Conservation (phyloP, 2,113 vertebrate genomes). For the Donacobius atricapilla region DNA sequence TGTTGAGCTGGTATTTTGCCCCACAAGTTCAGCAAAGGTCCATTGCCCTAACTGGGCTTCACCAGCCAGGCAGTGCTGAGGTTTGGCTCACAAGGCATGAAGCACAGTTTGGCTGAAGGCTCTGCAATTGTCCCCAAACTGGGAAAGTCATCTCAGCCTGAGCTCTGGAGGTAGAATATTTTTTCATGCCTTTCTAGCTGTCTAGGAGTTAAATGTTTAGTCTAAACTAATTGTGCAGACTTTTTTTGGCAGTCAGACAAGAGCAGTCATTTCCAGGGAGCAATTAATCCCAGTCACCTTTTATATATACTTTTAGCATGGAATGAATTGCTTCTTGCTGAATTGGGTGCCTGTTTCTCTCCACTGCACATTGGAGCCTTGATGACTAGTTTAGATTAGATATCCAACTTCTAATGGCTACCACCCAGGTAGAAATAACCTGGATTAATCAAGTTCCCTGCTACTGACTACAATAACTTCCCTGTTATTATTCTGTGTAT, state of each 20-base stretch:
- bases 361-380: not conserved
- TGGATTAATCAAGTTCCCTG: not conserved
- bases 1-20: fast-evolving
- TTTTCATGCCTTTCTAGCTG: not conserved
- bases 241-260: not conserved
- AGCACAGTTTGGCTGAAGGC: not conserved
- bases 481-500: not conserved
- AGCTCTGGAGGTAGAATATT: not conserved
- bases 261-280: not conserved
- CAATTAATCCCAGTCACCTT: constrained; percentile 2
- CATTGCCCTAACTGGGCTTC: not conserved
- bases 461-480: not conserved
- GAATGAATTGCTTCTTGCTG: not conserved
- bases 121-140: not conserved
- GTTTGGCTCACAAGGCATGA: not conserved
- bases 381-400: constrained; percentile 37
- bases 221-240: not conserved
- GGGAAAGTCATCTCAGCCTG: not conserved
- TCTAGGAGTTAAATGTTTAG: not conserved
- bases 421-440: constrained; percentile 18
- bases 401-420: not conserved
- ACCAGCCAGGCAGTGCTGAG: not conserved
- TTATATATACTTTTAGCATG: not conserved
- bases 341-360: not conserved
- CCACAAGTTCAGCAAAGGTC: not conserved